phyloP scores from a whole-genome alignment of 2,888 invertebrate genomes.

The Troides aeacus region DNA sequence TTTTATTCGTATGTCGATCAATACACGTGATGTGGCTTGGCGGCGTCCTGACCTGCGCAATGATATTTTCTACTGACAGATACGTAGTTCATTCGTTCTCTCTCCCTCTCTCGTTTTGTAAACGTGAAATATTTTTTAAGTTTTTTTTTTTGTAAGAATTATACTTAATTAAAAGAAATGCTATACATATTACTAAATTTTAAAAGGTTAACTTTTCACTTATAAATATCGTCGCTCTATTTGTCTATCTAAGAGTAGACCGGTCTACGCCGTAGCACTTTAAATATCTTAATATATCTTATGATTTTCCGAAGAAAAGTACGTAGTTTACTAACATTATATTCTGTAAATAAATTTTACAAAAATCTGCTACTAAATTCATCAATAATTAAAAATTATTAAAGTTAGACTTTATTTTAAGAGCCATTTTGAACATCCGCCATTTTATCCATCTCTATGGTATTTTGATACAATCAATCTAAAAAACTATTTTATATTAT shows the following conservation, averaged over 20 bases:
- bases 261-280: neutral
- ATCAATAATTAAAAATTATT: neutral
- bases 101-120: neutral
- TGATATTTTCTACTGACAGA: neutral
- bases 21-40: neutral
- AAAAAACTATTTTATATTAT: too few species aligned
- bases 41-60: slow-evolving; percentile 1
- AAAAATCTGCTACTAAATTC: neutral
- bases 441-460: too few species aligned
- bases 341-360: neutral
- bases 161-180: neutral
- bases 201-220: neutral
- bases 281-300: neutral
- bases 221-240: neutral
- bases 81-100: neutral
- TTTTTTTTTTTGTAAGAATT: neutral
- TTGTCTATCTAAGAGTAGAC: neutral
- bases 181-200: neutral
- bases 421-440: too few species aligned
- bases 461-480: neutral
- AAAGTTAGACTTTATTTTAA: too few species aligned
- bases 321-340: neutral
- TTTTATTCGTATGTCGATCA: neutral
- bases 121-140: neutral
- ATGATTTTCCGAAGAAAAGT: neutral